These are phyloP conservation scores for Octodonta nipae DNA, from an alignment of 2,888 invertebrate species.

Conservation along the genomic window DNA sequence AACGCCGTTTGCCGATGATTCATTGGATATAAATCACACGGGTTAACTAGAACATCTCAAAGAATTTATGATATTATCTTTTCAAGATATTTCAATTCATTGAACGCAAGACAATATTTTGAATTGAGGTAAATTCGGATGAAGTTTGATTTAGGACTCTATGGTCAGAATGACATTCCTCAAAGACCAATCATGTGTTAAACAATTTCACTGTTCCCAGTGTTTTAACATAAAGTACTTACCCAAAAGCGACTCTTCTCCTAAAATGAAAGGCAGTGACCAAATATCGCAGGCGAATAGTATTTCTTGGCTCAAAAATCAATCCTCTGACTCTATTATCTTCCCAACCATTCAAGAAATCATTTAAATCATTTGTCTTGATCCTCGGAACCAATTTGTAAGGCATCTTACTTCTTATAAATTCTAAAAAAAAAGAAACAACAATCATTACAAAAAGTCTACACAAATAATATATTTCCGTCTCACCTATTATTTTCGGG, in stretches of 20 bases:
- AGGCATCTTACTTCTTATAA: slow-evolving; percentile 76
- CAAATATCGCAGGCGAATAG: slow-evolving; percentile 71
- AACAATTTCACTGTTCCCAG: background rate
- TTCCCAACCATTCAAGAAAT: slow-evolving; percentile 75
- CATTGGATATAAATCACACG: too few relatives aligned
- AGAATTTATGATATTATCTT: too few relatives aligned
- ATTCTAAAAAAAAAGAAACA: slow-evolving; percentile 43
- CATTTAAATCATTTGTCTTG: slow-evolving; percentile 55
- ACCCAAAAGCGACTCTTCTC: slow-evolving; percentile 79
- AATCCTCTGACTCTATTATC: slow-evolving; percentile 86
- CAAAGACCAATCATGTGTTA: too few relatives aligned
- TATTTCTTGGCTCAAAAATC: slow-evolving; percentile 67
- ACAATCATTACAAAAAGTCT: background rate
- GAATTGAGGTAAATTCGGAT: too few relatives aligned
- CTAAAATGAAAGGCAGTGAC: slow-evolving; percentile 77
- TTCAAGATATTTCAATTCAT: too few relatives aligned
- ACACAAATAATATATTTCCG: background rate
- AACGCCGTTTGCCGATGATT: too few relatives aligned
- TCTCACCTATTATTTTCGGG: slow-evolving; percentile 64
- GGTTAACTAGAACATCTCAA: too few relatives aligned
- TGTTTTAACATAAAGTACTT: slow-evolving; percentile 23
- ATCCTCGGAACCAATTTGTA: slow-evolving; percentile 60
- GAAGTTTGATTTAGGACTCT: too few relatives aligned
- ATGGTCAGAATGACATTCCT: too few relatives aligned
- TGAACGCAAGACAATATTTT: too few relatives aligned